A percentile compares a stretch with the other conserved stretches of the same genome.
phyloP scores from a whole-genome alignment of 2,888 invertebrate genomes.

The Tyria jacobaeae region DNA sequence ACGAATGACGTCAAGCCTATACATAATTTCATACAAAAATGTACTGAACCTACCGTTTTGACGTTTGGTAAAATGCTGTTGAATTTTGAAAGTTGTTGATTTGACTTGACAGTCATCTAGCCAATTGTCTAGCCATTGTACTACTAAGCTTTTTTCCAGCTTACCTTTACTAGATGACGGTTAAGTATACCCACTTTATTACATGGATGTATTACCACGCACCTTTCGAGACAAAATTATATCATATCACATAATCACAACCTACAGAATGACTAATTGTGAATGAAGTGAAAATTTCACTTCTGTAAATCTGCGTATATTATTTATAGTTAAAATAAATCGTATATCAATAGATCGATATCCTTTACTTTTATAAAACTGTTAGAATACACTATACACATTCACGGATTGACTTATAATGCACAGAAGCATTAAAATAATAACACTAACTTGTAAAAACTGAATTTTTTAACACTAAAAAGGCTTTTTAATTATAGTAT shows the following conservation, averaged over 20 bases:
- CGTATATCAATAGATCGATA: background rate
- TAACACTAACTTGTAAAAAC: too few relatives aligned
- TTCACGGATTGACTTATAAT: slow-evolving; percentile 2
- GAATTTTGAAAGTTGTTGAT: too few relatives aligned
- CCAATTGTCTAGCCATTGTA: background rate
- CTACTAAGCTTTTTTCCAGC: background rate
- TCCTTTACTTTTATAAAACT: background rate
- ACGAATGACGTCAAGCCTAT: too few relatives aligned
- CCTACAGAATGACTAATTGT: background rate
- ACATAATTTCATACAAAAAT: too few relatives aligned
- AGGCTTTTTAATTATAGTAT: background rate
- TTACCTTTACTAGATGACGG: background rate
- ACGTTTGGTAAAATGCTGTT: too few relatives aligned
- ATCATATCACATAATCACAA: background rate
- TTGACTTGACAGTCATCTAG: too few relatives aligned
- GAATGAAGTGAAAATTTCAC: background rate
- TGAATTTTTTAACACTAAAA: too few relatives aligned
- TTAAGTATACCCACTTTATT: too few relatives aligned
- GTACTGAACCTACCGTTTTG: too few relatives aligned
- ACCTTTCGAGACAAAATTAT: too few relatives aligned
- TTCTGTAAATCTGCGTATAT: background rate
- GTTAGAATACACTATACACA: too few relatives aligned
- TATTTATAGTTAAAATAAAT: background rate
- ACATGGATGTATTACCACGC: too few relatives aligned
- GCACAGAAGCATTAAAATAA: background rate